Evolutionary conservation across 2,888 invertebrate species (phyloP).

Genomic region (Drosophila mercatorum): DNA sequence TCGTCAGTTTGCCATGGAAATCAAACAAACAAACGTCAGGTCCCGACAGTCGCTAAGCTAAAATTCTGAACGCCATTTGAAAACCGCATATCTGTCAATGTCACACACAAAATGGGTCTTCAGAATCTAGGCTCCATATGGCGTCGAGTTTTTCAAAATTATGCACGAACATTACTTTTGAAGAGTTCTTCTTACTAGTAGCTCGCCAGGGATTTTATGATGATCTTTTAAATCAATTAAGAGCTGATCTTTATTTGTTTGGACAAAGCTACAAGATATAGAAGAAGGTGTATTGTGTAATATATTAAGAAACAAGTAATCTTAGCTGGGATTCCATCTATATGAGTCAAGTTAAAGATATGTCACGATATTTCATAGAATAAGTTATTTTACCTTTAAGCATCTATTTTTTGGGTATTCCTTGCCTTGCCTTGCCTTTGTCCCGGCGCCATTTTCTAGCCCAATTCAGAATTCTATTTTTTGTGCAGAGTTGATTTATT

Average conservation of each 20-base stretch:
- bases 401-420: constrained; percentile 47
- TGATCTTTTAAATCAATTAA: neutral
- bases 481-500: constrained; percentile 47
- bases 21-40: constrained; percentile 73
- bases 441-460: constrained; percentile 41
- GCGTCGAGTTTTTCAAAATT: neutral
- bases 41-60: constrained; percentile 22
- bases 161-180: neutral
- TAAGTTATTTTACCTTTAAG: constrained; percentile 31
- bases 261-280: neutral
- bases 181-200: neutral
- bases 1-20: constrained; percentile 59
- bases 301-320: neutral
- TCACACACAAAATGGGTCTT: neutral
- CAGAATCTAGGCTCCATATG: neutral
- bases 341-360: too few species aligned
- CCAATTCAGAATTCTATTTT: constrained; percentile 29
- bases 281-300: neutral
- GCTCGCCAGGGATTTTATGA: too few species aligned
- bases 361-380: too few species aligned
- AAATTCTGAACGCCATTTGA: constrained; percentile 11
- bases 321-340: too few species aligned
- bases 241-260: neutral
- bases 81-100: constrained; percentile 35
- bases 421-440: constrained; percentile 14